Percentiles rank a stretch among this genome's conserved stretches.
Evolutionary conservation across 2,113 vertebrate species (phyloP).

Genomic region (Bubalus kerabau): DNA sequence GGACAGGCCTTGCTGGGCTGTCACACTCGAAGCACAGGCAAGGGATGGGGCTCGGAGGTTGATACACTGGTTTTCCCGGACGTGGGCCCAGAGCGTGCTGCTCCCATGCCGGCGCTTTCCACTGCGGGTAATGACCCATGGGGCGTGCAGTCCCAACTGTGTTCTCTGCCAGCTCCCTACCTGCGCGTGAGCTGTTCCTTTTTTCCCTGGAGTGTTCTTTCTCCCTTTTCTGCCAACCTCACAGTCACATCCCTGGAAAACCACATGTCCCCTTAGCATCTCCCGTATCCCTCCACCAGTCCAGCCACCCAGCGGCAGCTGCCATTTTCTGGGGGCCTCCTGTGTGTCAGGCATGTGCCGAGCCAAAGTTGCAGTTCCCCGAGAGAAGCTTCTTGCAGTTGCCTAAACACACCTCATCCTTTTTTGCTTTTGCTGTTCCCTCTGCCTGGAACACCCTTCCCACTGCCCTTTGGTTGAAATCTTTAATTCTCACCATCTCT

Average conservation of each 20-base stretch:
- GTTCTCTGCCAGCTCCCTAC: not conserved
- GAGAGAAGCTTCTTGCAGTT: not conserved
- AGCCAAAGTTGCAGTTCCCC: not conserved
- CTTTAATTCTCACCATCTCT: not conserved
- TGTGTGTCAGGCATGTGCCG: fast-evolving
- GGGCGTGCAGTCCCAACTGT: fast-evolving
- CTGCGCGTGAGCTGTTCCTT: not conserved
- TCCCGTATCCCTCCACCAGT: not conserved
- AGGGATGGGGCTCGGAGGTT: not conserved
- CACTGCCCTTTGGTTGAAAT: not conserved
- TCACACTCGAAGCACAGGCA: not conserved
- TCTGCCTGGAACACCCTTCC: not conserved
- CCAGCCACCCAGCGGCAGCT: fast-evolving
- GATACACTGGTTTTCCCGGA: not conserved
- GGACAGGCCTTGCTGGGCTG: not conserved
- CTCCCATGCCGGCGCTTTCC: fast-evolving
- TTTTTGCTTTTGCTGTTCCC: not conserved
- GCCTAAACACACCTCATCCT: fast-evolving
- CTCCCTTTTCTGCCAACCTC: not conserved
- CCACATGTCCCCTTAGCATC: fast-evolving
- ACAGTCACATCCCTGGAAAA: not conserved
- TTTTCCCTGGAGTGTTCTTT: not conserved
- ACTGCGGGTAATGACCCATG: fast-evolving
- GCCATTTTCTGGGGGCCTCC: not conserved
- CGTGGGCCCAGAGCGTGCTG: not conserved